Evolutionary conservation across 2,888 invertebrate species (phyloP).

Genomic region (Strigamia maritima): DNA sequence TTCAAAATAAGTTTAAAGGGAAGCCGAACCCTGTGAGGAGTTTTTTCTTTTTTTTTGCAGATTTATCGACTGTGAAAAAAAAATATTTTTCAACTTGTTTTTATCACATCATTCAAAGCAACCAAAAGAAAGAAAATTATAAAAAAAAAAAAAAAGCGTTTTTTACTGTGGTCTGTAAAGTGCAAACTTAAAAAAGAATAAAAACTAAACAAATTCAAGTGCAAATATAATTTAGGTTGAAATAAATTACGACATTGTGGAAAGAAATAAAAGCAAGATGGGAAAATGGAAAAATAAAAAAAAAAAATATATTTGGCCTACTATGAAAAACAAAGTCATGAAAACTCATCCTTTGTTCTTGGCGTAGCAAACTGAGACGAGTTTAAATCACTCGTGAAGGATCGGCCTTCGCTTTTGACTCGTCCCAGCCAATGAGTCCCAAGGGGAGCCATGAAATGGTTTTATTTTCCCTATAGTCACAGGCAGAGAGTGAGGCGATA

Average conservation of each 20-base stretch:
- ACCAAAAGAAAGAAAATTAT: not conserved
- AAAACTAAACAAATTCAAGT: slow-evolving; percentile 1
- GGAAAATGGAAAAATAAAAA: not conserved
- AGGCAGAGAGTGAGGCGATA: slow-evolving; percentile 18
- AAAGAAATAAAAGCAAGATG: not conserved
- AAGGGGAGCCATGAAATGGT: slow-evolving; percentile 31
- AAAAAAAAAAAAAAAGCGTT: not conserved
- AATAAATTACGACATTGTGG: not conserved
- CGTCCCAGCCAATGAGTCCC: slow-evolving; percentile 30
- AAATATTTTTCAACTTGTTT: not conserved
- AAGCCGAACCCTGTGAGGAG: not conserved
- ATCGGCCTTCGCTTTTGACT: slow-evolving; percentile 30
- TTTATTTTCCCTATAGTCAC: slow-evolving; percentile 31
- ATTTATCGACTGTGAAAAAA: not conserved
- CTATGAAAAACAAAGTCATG: slow-evolving; percentile 31
- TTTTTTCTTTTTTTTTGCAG: not conserved
- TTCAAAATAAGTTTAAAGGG: not conserved
- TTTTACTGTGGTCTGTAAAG: not conserved
- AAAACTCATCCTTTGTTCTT: slow-evolving; percentile 11
- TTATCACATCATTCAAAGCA: not conserved
- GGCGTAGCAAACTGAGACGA: slow-evolving; percentile 16
- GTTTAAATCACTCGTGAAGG: slow-evolving; percentile 32
- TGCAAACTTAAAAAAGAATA: not conserved
- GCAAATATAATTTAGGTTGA: not conserved
- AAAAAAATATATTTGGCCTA: not conserved